These are phyloP conservation scores for Danio aesculapii DNA, from an alignment of 2,797 vertebrate genomes.

Conservation along the genomic window DNA sequence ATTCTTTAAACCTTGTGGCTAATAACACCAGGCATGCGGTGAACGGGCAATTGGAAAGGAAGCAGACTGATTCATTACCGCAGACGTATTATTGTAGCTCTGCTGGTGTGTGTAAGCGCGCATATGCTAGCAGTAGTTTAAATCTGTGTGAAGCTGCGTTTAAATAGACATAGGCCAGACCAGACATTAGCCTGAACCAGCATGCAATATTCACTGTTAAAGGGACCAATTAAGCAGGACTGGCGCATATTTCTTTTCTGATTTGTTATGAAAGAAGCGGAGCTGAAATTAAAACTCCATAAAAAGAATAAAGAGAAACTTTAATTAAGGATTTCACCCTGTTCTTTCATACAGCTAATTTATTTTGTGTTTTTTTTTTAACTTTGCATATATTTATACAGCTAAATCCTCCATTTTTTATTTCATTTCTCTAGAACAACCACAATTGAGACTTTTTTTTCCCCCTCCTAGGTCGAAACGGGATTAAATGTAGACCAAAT, in stretches of 20 bases:
- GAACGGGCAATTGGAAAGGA: not conserved
- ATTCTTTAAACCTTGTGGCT: constrained; percentile 1
- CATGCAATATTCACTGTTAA: not conserved
- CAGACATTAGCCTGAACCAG: not conserved
- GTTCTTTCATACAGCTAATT: not conserved
- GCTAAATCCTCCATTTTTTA: not conserved
- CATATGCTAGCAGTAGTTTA: not conserved
- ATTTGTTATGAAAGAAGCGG: constrained; percentile 24
- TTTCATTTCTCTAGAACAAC: not conserved
- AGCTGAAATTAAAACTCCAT: constrained; percentile 16
- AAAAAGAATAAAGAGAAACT: not conserved
- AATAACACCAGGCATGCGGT: not conserved
- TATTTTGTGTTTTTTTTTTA: not conserved
- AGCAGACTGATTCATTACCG: constrained; percentile 10
- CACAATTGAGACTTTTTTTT: not conserved
- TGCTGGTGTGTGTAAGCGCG: not conserved
- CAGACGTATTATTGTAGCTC: not conserved
- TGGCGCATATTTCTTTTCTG: constrained; percentile 16
- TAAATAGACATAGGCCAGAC: not conserved
- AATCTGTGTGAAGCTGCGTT: not conserved
- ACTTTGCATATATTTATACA: not conserved
- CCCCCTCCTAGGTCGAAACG: not conserved
- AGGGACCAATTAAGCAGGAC: constrained; percentile 14
- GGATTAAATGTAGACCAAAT: not conserved
- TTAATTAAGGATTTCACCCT: constrained; percentile 8